phyloP scores from a whole-genome alignment of 1,140 invertebrate genomes.

The Procambarus clarkii region DNA sequence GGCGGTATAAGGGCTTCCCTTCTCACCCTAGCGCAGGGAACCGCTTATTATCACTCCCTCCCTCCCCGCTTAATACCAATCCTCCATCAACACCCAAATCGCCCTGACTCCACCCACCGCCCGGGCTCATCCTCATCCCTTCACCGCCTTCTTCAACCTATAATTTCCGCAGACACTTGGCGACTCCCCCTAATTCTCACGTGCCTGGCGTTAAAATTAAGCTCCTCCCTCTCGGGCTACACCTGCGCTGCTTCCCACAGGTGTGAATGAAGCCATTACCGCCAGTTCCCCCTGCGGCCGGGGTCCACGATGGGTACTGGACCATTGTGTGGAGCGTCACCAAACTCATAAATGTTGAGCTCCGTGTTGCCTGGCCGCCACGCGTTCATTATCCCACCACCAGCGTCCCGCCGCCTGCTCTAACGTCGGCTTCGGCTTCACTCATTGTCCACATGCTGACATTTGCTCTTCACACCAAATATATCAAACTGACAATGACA shows the following conservation, averaged over 20 bases:
- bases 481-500: too few relatives aligned
- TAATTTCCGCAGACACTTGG: neutral
- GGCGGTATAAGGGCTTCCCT: too few relatives aligned
- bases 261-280: conserved; percentile 19
- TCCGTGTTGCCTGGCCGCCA: conserved; percentile 32
- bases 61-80: neutral
- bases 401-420: neutral
- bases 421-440: neutral
- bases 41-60: neutral
- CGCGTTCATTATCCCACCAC: neutral
- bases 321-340: neutral
- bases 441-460: neutral
- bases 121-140: neutral
- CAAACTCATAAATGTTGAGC: conserved; percentile 11
- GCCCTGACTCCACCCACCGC: neutral
- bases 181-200: neutral
- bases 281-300: neutral
- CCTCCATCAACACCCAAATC: too few relatives aligned
- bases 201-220: neutral
- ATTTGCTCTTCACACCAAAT: too few relatives aligned
- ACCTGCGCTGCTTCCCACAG: neutral
- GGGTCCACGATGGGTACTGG: neutral
- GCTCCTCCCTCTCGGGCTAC: neutral
- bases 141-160: neutral
- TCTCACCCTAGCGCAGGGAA: neutral